A percentile compares a stretch with the other conserved stretches of the same genome.
These are phyloP conservation scores for Etheostoma nigrum DNA, from an alignment of 2,797 vertebrate genomes.

Conservation along the genomic window DNA sequence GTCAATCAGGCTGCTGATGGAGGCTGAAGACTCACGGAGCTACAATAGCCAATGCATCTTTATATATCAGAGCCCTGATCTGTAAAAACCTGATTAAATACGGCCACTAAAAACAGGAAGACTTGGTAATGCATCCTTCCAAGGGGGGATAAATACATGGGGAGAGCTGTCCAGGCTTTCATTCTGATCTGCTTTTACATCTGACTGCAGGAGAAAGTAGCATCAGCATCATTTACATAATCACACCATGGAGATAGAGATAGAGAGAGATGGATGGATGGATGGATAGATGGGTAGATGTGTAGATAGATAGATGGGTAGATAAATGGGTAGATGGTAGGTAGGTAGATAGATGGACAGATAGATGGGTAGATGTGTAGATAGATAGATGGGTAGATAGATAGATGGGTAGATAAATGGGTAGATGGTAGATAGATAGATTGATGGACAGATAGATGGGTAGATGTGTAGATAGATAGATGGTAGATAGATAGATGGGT, in stretches of 20 bases:
- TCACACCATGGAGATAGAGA: neutral
- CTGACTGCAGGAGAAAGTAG: constrained; percentile 16
- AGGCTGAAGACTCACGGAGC: constrained; percentile 69
- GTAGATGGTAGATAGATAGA: no score
- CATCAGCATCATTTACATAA: constrained; percentile 45
- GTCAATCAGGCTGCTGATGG: constrained; percentile 87
- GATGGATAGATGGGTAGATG: no score
- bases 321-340: no score
- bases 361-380: fast-evolving
- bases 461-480: no score
- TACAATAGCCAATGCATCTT: constrained; percentile 77
- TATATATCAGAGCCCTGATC: constrained; percentile 83
- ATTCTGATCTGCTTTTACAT: constrained; percentile 17
- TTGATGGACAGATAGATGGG: no score
- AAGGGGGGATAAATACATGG: constrained; percentile 72
- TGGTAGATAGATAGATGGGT: no score
- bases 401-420: no score
- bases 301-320: no score
- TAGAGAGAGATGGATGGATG: no score
- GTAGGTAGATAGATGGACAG: no score
- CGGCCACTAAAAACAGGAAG: constrained; percentile 69
- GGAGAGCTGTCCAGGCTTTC: constrained; percentile 31
- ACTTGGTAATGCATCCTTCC: constrained; percentile 74
- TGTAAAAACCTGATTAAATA: constrained; percentile 85
- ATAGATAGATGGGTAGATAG: fast-evolving